Conservation (phyloP, 2,113 vertebrate genomes). For the Varanus komodoensis region DNA sequence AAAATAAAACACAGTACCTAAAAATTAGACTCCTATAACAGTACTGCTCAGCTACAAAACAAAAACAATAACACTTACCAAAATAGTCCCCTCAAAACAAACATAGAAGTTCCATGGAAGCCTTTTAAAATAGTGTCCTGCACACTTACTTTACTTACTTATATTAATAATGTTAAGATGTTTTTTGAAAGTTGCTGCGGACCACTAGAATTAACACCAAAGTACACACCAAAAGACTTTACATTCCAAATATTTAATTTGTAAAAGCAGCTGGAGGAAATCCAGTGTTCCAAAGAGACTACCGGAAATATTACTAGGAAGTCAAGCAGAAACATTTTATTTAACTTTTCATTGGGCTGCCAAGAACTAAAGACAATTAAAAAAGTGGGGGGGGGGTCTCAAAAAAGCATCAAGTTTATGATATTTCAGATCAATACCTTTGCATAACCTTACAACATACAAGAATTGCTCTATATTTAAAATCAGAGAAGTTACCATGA, state of each 20-base stretch:
- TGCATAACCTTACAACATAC: neutral
- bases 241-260: neutral
- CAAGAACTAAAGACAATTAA: constrained; percentile 57
- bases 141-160: constrained; percentile 13
- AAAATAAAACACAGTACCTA: neutral
- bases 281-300: constrained; percentile 38
- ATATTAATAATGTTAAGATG: neutral
- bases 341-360: constrained; percentile 34
- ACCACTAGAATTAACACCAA: constrained; percentile 19
- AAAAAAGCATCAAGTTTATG: accelerated
- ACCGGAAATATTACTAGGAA: constrained; percentile 64
- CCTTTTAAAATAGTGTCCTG: neutral
- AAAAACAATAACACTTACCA: neutral
- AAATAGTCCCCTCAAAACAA: neutral
- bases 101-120: neutral
- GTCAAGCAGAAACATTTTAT: constrained; percentile 25
- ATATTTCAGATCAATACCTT: neutral
- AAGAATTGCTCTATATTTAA: neutral
- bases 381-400: constrained; percentile 41
- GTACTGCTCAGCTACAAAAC: neutral
- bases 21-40: neutral
- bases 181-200: constrained; percentile 23
- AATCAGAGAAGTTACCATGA: neutral
- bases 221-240: constrained; percentile 16
- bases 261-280: constrained; percentile 54